phyloP scores from a whole-genome alignment of 2,888 invertebrate genomes.

The Villa cingulata region DNA sequence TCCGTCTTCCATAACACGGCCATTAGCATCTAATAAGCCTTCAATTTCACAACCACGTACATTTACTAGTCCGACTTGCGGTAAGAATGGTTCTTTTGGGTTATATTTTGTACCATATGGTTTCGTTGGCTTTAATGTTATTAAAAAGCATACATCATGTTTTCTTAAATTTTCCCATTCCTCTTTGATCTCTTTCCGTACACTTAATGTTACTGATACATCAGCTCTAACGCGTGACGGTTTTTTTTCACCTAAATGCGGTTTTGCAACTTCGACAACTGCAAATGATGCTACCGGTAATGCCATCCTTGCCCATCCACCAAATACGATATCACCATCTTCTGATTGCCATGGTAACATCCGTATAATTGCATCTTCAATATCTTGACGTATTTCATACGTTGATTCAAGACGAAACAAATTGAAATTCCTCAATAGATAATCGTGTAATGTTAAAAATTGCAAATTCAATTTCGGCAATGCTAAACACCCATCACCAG shows the following conservation, averaged over 20 bases:
- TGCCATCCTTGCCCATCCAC: conserved; percentile 99
- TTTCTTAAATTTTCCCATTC: conserved; percentile 96
- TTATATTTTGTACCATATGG: conserved; percentile 78
- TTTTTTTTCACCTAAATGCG: conserved; percentile 84
- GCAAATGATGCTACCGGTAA: conserved; percentile 84
- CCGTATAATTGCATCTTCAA: conserved; percentile 91
- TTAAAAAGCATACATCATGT: conserved; percentile 94
- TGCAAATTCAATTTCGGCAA: conserved; percentile 95
- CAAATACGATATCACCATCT: conserved; percentile 75
- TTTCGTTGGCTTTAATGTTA: conserved; percentile 76
- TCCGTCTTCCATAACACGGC: conserved; percentile 91
- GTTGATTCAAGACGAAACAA: conserved; percentile 89
- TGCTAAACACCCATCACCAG: conserved; percentile 89
- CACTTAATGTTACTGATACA: conserved; percentile 81
- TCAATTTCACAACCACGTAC: conserved; percentile 98
- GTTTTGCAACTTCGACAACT: conserved; percentile 88
- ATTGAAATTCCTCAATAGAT: conserved; percentile 91
- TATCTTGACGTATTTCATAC: conserved; percentile 97
- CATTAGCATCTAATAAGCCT: conserved; percentile 92
- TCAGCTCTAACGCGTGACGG: conserved; percentile 94
- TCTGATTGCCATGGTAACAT: conserved; percentile 91
- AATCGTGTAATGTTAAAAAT: conserved; percentile 96
- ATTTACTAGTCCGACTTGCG: conserved; percentile 81
- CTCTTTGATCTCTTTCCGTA: conserved; percentile 77
- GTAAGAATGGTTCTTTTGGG: conserved; percentile 70